These are phyloP conservation scores for Yponomeuta malinellus DNA, from an alignment of 2,888 invertebrate species.

Conservation along the genomic window DNA sequence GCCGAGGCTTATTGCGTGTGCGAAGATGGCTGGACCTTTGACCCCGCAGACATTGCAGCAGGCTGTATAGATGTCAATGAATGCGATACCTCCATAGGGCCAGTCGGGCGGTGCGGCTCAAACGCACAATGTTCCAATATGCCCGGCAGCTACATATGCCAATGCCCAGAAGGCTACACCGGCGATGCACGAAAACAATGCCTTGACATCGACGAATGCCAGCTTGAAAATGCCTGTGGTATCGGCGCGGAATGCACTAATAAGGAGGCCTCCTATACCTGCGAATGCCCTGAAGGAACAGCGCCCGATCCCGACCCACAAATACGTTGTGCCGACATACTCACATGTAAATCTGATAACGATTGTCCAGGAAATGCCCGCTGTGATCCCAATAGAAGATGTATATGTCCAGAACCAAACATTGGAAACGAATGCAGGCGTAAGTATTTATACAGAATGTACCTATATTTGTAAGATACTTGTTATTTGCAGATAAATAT, in stretches of 20 bases:
- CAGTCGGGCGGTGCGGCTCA: conserved; percentile 88
- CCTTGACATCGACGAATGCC: conserved; percentile 89
- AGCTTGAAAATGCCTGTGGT: conserved; percentile 82
- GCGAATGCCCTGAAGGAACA: conserved; percentile 88
- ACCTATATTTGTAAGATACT: no score
- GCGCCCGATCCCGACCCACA: conserved; percentile 90
- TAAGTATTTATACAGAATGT: conserved; percentile 63
- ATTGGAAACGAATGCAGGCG: conserved; percentile 94
- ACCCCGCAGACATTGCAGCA: conserved; percentile 90
- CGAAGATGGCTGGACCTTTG: conserved; percentile 94
- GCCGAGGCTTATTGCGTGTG: conserved; percentile 94
- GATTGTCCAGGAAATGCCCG: conserved; percentile 94
- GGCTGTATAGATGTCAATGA: conserved; percentile 96
- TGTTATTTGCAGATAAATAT: no score
- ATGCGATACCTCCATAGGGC: conserved; percentile 86
- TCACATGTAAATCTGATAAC: conserved; percentile 82
- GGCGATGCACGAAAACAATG: conserved; percentile 90
- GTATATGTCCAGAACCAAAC: conserved; percentile 93
- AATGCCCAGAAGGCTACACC: conserved; percentile 89
- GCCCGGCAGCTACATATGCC: conserved; percentile 86
- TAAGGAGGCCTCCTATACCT: conserved; percentile 83
- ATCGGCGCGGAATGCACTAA: conserved; percentile 88
- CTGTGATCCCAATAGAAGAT: conserved; percentile 85
- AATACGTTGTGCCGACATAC: conserved; percentile 87
- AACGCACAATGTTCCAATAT: conserved; percentile 88